Evolutionary conservation across 2,888 invertebrate species (phyloP).

Genomic region (Leptopilina drosophilae): DNA sequence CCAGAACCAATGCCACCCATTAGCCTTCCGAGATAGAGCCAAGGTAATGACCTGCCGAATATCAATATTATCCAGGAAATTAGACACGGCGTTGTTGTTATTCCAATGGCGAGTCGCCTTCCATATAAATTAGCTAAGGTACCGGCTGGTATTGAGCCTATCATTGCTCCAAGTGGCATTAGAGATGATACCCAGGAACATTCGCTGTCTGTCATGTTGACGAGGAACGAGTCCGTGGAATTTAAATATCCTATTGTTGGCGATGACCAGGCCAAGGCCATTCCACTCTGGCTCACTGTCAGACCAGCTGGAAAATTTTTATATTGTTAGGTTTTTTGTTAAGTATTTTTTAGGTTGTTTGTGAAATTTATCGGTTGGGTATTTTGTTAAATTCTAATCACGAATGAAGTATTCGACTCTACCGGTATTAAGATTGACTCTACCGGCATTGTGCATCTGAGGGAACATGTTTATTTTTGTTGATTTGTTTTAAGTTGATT

Average conservation of each 20-base stretch:
- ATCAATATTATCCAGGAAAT: constrained; percentile 81
- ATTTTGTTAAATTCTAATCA: too few relatives aligned
- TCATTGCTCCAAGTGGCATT: constrained; percentile 83
- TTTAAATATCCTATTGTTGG: constrained; percentile 65
- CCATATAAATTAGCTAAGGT: constrained; percentile 79
- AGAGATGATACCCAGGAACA: constrained; percentile 85
- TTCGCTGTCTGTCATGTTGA: constrained; percentile 70
- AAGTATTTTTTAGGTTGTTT: not conserved
- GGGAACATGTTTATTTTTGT: too few relatives aligned
- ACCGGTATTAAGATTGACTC: too few relatives aligned
- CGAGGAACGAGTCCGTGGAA: constrained; percentile 61
- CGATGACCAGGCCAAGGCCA: constrained; percentile 71
- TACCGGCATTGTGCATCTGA: too few relatives aligned
- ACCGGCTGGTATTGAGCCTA: constrained; percentile 84
- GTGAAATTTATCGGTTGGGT: too few relatives aligned
- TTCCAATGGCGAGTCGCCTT: constrained; percentile 63
- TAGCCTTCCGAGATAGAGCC: constrained; percentile 79
- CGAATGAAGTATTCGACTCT: too few relatives aligned
- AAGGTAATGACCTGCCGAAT: constrained; percentile 72
- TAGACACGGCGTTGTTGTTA: constrained; percentile 56
- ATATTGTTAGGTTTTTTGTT: constrained; percentile 21
- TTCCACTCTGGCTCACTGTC: constrained; percentile 69
- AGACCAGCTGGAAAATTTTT: constrained; percentile 64
- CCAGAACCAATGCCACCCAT: constrained; percentile 83
- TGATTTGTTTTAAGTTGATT: too few relatives aligned